Evolutionary conservation across 2,113 vertebrate species (phyloP).

Genomic region (Sphaerodactylus townsendi): DNA sequence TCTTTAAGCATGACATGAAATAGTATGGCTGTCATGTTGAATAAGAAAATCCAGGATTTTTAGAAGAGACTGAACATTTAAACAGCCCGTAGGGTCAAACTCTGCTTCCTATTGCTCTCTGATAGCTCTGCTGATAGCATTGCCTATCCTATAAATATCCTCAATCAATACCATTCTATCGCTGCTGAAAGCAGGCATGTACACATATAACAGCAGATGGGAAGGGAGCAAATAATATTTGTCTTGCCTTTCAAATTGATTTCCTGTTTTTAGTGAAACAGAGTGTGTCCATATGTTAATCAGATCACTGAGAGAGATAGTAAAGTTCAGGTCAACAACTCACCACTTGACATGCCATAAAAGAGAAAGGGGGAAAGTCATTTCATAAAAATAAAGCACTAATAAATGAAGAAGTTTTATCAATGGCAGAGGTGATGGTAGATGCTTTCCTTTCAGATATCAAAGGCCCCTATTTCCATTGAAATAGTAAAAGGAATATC

Average conservation of each 20-base stretch:
- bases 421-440: slow-evolving; percentile 16
- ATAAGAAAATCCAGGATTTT: slow-evolving; percentile 45
- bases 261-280: slow-evolving; percentile 64
- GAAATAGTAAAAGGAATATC: background rate
- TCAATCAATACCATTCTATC: slow-evolving; percentile 53
- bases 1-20: slow-evolving; percentile 64
- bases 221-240: slow-evolving; percentile 67
- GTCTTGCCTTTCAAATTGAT: slow-evolving; percentile 68
- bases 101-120: slow-evolving; percentile 36
- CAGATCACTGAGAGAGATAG: slow-evolving; percentile 62
- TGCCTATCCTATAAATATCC: slow-evolving; percentile 46
- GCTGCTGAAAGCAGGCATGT: slow-evolving; percentile 46
- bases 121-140: slow-evolving; percentile 56
- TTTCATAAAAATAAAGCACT: background rate
- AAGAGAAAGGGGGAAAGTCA: slow-evolving; percentile 12
- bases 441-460: background rate
- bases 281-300: slow-evolving; percentile 74
- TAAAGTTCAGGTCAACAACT: slow-evolving; percentile 53
- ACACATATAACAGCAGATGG: slow-evolving; percentile 66
- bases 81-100: slow-evolving; percentile 47
- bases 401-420: background rate
- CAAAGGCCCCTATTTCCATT: background rate
- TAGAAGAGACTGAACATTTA: slow-evolving; percentile 10
- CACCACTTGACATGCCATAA: slow-evolving; percentile 44
- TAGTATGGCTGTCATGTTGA: slow-evolving; percentile 59